Conservation (phyloP, 2,888 invertebrate genomes). For the Cerceris rybyensis region DNA sequence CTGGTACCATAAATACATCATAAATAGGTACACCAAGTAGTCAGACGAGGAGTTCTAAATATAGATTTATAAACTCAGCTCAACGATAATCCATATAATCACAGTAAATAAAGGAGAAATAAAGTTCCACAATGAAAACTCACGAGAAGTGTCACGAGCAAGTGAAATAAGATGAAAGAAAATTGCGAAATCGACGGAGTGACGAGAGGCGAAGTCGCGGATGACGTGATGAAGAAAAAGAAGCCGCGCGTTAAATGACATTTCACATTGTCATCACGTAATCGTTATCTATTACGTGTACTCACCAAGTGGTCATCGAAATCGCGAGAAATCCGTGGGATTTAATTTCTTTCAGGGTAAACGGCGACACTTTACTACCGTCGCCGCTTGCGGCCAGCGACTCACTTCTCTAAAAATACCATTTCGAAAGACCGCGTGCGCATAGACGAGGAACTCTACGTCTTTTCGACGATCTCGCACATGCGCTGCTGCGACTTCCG, state of each 20-base stretch:
- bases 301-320: slow-evolving; percentile 52
- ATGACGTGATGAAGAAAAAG: background rate
- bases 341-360: slow-evolving; percentile 54
- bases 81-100: background rate
- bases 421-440: slow-evolving; percentile 68
- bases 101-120: background rate
- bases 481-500: slow-evolving; percentile 42
- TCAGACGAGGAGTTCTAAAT: slow-evolving; percentile 32
- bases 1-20: slow-evolving; percentile 50
- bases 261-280: background rate
- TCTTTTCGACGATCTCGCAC: slow-evolving; percentile 38
- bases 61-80: slow-evolving; percentile 20
- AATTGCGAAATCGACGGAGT: background rate
- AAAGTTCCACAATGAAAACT: background rate
- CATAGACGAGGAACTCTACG: slow-evolving; percentile 31
- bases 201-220: background rate
- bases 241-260: background rate
- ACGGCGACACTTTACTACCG: slow-evolving; percentile 60
- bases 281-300: slow-evolving; percentile 1
- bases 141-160: background rate
- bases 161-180: too few relatives aligned
- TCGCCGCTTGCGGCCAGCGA: slow-evolving; percentile 60
- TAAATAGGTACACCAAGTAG: slow-evolving; percentile 44
- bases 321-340: slow-evolving; percentile 25
- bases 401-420: slow-evolving; percentile 67